Evolutionary conservation across 2,797 vertebrate genomes (phyloP).

Genomic region (Microctenopoma stevenorrisi): DNA sequence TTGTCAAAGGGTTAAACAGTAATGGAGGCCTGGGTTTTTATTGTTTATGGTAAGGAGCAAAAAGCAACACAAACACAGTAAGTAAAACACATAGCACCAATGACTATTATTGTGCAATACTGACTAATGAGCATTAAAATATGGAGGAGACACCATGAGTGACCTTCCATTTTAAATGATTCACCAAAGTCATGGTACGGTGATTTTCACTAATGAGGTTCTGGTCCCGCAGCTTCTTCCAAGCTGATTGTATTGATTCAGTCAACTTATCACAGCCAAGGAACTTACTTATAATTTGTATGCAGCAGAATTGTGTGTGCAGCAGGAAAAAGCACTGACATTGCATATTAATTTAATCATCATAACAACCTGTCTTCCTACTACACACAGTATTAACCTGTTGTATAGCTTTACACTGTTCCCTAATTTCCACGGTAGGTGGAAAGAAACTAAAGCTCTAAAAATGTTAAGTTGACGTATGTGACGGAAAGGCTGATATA

Average conservation of each 20-base stretch:
- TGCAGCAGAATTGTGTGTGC: conserved; percentile 5
- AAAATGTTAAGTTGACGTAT: no score
- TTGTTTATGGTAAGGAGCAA: not conserved
- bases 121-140: conserved; percentile 27
- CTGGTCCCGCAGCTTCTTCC: conserved; percentile 28
- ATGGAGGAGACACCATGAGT: conserved; percentile 24
- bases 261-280: conserved; percentile 28
- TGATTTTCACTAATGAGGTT: conserved; percentile 48
- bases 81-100: not conserved
- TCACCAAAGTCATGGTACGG: conserved; percentile 25
- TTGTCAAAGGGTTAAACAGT: not conserved
- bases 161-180: conserved; percentile 38
- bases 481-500: not conserved
- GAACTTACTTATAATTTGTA: conserved; percentile 22
- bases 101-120: conserved; percentile 20
- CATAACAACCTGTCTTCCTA: not conserved
- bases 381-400: not conserved
- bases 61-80: conserved; percentile 1
- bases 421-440: no score
- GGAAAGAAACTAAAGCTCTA: no score
- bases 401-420: no score
- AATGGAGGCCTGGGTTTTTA: not conserved
- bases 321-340: not conserved
- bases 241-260: conserved; percentile 40
- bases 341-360: conserved; percentile 17